These are phyloP conservation scores for Philypnodon macrostomus DNA, from an alignment of 2,797 vertebrate species.

Conservation along the genomic window DNA sequence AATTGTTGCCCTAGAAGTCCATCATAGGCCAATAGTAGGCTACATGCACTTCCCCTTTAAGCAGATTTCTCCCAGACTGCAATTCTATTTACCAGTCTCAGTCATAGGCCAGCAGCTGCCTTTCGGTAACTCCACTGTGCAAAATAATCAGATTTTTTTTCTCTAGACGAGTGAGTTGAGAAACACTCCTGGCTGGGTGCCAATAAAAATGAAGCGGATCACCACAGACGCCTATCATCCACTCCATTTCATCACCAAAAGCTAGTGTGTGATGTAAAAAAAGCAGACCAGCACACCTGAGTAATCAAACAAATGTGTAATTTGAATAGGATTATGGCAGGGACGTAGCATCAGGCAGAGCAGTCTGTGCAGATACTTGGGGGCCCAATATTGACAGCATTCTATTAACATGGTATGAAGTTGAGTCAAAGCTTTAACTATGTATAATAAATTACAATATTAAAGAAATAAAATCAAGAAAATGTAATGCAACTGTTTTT, in stretches of 20 bases:
- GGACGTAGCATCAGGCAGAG: too few species aligned
- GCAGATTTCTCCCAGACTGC: conserved; percentile 9
- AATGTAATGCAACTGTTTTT: too few species aligned
- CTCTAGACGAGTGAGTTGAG: conserved; percentile 44
- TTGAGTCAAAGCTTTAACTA: too few species aligned
- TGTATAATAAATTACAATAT: too few species aligned
- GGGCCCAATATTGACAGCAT: too few species aligned
- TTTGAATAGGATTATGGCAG: conserved; percentile 17
- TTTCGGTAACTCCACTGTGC: conserved; percentile 23
- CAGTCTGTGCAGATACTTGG: too few species aligned
- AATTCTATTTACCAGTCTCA: conserved; percentile 14
- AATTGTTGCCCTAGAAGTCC: too few species aligned
- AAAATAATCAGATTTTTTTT: conserved; percentile 46
- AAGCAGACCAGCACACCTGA: conserved; percentile 6
- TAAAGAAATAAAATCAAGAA: too few species aligned
- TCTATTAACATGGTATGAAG: too few species aligned
- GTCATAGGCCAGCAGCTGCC: conserved; percentile 7
- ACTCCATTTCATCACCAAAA: conserved; percentile 40
- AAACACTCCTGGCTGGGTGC: conserved; percentile 22
- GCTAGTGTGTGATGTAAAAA: conserved; percentile 28
- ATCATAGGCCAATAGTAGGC: too few species aligned
- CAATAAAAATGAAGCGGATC: conserved; percentile 34
- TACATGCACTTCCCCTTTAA: too few species aligned
- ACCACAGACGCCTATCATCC: conserved; percentile 31
- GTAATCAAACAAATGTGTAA: conserved; percentile 22